Conservation (phyloP, 2,113 vertebrate genomes). For the Phalacrocorax brasilianus region DNA sequence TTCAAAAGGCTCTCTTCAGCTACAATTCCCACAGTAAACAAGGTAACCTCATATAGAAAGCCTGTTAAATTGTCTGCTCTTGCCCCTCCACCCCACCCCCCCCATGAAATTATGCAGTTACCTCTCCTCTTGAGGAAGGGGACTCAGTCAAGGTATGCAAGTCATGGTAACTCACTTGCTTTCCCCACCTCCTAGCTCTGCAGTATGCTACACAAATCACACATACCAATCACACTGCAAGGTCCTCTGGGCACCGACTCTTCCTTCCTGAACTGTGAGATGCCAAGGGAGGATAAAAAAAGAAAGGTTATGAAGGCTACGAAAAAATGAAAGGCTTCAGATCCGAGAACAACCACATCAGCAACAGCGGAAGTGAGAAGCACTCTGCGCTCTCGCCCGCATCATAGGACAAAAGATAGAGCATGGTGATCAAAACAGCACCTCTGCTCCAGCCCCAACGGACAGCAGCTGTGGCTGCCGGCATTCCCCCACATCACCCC, state of each 20-base stretch:
- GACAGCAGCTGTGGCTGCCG: accelerated
- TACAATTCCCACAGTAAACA: neutral
- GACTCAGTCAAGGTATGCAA: neutral
- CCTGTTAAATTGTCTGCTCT: neutral
- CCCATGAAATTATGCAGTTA: neutral
- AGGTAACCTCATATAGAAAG: neutral
- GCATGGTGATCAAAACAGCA: neutral
- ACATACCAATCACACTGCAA: neutral
- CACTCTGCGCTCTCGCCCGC: accelerated
- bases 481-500: neutral
- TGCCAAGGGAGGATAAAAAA: neutral
- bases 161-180: neutral
- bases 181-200: neutral
- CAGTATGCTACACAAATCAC: neutral
- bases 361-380: neutral
- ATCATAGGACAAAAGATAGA: neutral
- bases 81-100: neutral
- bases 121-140: neutral
- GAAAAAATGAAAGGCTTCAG: neutral
- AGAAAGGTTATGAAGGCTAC: neutral
- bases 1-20: neutral
- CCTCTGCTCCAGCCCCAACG: neutral
- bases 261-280: neutral
- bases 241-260: neutral
- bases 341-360: neutral